Evolutionary conservation across 2,797 vertebrate genomes (phyloP).

Genomic region (Danionella dracula): DNA sequence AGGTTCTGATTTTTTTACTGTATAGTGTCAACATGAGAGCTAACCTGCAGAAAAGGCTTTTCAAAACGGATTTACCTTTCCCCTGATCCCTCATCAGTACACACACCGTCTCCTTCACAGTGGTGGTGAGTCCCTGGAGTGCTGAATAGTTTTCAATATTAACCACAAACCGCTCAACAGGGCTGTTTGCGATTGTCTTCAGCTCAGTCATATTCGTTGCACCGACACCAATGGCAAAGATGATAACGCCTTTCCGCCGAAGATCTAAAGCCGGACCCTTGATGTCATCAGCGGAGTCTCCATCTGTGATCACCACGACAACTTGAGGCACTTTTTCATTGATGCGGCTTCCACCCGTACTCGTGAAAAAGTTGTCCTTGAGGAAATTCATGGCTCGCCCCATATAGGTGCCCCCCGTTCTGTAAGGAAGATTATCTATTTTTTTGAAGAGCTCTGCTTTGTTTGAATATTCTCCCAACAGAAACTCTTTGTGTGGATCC

Average conservation of each 20-base stretch:
- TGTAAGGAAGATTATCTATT: slow-evolving; percentile 61
- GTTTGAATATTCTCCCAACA: slow-evolving; percentile 63
- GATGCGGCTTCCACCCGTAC: slow-evolving; percentile 62
- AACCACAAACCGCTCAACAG: slow-evolving; percentile 63
- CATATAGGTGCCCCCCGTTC: slow-evolving; percentile 59
- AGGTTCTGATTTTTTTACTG: no score
- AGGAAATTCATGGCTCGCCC: slow-evolving; percentile 72
- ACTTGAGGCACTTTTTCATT: slow-evolving; percentile 69
- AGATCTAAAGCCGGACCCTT: slow-evolving; percentile 52
- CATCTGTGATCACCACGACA: slow-evolving; percentile 72
- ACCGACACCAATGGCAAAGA: slow-evolving; percentile 72
- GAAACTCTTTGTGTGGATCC: slow-evolving; percentile 61
- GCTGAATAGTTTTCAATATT: slow-evolving; percentile 59
- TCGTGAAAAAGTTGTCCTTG: slow-evolving; percentile 57
- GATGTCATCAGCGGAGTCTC: slow-evolving; percentile 67
- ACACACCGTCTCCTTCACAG: slow-evolving; percentile 67
- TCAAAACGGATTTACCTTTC: no score
- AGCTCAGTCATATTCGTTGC: slow-evolving; percentile 55
- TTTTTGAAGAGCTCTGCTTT: slow-evolving; percentile 60
- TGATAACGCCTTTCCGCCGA: slow-evolving; percentile 60
- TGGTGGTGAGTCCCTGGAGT: slow-evolving; percentile 52
- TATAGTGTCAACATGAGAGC: no score
- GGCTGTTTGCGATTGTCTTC: slow-evolving; percentile 66
- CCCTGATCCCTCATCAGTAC: slow-evolving; percentile 56
- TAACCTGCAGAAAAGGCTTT: no score